phyloP scores from a whole-genome alignment of 1,140 invertebrate genomes.

The Drosophila sturtevanti region DNA sequence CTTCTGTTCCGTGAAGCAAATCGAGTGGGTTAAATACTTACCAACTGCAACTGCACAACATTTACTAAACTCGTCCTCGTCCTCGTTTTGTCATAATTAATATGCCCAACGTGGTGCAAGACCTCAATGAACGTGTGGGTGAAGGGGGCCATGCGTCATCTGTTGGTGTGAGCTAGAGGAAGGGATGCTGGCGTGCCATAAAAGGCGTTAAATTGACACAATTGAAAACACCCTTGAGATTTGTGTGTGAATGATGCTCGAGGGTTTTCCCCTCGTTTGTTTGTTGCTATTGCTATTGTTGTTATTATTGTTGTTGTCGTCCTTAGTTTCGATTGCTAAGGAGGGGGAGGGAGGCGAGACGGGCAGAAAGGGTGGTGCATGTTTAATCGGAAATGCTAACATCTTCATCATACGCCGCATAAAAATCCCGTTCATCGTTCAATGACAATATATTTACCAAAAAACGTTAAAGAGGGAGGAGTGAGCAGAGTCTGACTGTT shows the following conservation, averaged over 20 bases:
- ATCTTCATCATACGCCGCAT: constrained; percentile 70
- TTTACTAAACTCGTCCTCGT: constrained; percentile 34
- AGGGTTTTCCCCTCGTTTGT: constrained; percentile 36
- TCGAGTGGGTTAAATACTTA: constrained; percentile 63
- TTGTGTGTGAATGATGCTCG: constrained; percentile 45
- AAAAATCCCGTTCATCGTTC: constrained; percentile 28
- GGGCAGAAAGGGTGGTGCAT: constrained; percentile 41
- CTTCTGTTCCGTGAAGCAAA: constrained; percentile 51
- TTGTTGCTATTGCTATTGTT: constrained; percentile 17
- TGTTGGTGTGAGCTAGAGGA: constrained; percentile 22
- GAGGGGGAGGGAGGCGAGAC: background rate
- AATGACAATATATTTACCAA: constrained; percentile 24
- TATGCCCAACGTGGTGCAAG: constrained; percentile 67
- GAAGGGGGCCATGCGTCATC: background rate
- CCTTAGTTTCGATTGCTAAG: background rate
- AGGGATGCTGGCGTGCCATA: constrained; percentile 45
- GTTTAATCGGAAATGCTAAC: constrained; percentile 71
- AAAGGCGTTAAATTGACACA: constrained; percentile 83
- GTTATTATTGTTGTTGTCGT: constrained; percentile 40
- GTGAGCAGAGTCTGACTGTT: background rate
- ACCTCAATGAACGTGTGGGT: constrained; percentile 1
- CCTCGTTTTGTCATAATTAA: constrained; percentile 68
- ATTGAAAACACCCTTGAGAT: constrained; percentile 81
- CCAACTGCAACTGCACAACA: constrained; percentile 26
- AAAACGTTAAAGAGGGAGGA: background rate